Evolutionary conservation across 1,140 invertebrate genomes (phyloP).

Genomic region (Cyphomyrmex costatus): DNA sequence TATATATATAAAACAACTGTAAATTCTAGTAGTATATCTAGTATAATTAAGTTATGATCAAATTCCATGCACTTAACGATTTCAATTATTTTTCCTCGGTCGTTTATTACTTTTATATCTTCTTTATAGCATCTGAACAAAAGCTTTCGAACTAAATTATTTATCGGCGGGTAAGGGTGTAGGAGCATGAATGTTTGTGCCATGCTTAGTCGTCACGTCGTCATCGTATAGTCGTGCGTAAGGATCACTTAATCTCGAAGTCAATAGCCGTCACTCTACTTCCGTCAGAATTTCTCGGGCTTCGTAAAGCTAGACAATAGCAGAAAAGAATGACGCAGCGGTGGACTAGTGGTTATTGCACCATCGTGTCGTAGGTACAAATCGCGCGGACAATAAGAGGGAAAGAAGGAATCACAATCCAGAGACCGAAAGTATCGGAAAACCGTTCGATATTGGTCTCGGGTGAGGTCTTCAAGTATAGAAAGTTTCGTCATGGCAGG

Average conservation of each 20-base stretch:
- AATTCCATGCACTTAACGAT: neutral
- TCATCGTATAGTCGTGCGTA: neutral
- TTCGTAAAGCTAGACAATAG: conserved; percentile 29
- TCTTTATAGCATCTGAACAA: neutral
- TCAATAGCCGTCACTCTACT: conserved; percentile 24
- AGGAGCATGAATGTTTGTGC: conserved; percentile 14
- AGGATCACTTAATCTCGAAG: conserved; percentile 24
- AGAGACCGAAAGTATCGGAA: conserved; percentile 50
- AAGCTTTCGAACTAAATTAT: conserved; percentile 29
- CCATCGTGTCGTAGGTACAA: neutral
- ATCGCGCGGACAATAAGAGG: conserved; percentile 44
- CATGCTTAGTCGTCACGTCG: neutral
- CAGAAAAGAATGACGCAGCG: neutral
- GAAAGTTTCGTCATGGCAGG: conserved; percentile 26
- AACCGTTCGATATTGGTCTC: conserved; percentile 31
- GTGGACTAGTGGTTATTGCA: conserved; percentile 3
- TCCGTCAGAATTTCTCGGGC: conserved; percentile 15
- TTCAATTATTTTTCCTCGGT: neutral
- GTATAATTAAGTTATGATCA: neutral
- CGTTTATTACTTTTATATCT: conserved; percentile 5
- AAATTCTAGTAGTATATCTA: neutral
- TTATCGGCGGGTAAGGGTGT: neutral
- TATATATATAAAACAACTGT: no score
- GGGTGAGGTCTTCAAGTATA: neutral
- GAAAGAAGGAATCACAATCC: neutral